Evolutionary conservation across 2,797 vertebrate genomes (phyloP).

Genomic region (Enteromius mattozi): DNA sequence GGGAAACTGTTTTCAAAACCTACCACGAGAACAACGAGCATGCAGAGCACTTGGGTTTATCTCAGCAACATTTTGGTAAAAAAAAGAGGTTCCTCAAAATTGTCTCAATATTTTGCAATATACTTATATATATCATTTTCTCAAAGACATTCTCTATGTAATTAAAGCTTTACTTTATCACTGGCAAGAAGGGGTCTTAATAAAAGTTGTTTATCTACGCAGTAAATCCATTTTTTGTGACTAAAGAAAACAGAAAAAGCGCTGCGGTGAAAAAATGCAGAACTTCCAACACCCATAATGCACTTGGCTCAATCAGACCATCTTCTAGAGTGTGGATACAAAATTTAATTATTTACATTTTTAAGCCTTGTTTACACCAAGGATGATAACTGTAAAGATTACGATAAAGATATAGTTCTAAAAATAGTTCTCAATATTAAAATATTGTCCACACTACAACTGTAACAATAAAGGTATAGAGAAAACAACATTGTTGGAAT

Average conservation of each 20-base stretch:
- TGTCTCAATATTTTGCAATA: too few species aligned
- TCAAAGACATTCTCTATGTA: background rate
- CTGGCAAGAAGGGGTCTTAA: background rate
- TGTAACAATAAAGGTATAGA: too few species aligned
- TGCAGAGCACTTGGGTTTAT: background rate
- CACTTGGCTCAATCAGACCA: background rate
- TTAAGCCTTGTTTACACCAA: too few species aligned
- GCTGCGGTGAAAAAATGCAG: background rate
- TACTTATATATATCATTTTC: too few species aligned
- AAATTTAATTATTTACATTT: background rate
- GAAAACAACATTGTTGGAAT: too few species aligned
- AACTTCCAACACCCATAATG: background rate
- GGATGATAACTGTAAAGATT: too few species aligned
- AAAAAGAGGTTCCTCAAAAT: background rate
- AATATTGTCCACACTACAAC: too few species aligned
- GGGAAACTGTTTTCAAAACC: background rate
- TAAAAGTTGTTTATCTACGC: background rate
- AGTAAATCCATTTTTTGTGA: background rate
- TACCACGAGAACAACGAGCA: background rate
- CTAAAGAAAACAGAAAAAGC: background rate
- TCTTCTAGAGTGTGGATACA: background rate
- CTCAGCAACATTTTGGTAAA: slow-evolving; percentile 20
- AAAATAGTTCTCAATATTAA: too few species aligned
- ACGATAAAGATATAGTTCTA: too few species aligned
- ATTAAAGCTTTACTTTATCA: background rate